Percentiles rank a stretch among this genome's conserved stretches.
Conservation (phyloP, 1,140 invertebrate species). For the Eriocheir sinensis region DNA sequence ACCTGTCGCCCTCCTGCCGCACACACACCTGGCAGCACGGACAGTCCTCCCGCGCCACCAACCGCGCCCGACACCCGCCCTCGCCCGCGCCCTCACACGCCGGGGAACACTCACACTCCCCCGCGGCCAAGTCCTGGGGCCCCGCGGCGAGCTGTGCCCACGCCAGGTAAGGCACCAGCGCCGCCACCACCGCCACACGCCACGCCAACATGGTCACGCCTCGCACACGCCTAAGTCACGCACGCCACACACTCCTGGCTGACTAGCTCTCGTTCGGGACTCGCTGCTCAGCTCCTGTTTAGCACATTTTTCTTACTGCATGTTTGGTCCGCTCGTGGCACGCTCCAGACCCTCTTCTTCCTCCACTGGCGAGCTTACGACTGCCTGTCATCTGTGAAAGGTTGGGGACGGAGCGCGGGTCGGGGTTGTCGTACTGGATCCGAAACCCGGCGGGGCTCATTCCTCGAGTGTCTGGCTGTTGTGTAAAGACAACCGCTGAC, state of each 20-base stretch:
- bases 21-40: slow-evolving; percentile 65
- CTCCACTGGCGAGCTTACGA: slow-evolving; percentile 35
- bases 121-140: slow-evolving; percentile 33
- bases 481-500: neutral
- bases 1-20: slow-evolving; percentile 35
- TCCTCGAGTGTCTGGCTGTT: neutral
- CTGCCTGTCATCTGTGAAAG: slow-evolving; percentile 28
- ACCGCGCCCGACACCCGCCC: slow-evolving; percentile 49
- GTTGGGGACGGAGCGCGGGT: neutral
- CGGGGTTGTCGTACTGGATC: neutral
- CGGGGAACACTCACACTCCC: slow-evolving; percentile 65
- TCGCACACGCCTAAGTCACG: neutral
- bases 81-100: slow-evolving; percentile 58
- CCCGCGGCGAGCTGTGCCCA: slow-evolving; percentile 61
- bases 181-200: slow-evolving; percentile 49
- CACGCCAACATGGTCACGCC: slow-evolving; percentile 61
- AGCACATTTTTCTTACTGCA: slow-evolving; percentile 64
- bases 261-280: slow-evolving; percentile 40
- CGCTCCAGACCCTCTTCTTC: neutral
- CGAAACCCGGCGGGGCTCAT: neutral
- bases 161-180: slow-evolving; percentile 64
- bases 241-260: slow-evolving; percentile 41
- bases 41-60: slow-evolving; percentile 61
- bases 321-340: slow-evolving; percentile 24
- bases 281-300: neutral